phyloP scores from a whole-genome alignment of 1,140 invertebrate genomes.

The Macrocentrus cingulum region DNA sequence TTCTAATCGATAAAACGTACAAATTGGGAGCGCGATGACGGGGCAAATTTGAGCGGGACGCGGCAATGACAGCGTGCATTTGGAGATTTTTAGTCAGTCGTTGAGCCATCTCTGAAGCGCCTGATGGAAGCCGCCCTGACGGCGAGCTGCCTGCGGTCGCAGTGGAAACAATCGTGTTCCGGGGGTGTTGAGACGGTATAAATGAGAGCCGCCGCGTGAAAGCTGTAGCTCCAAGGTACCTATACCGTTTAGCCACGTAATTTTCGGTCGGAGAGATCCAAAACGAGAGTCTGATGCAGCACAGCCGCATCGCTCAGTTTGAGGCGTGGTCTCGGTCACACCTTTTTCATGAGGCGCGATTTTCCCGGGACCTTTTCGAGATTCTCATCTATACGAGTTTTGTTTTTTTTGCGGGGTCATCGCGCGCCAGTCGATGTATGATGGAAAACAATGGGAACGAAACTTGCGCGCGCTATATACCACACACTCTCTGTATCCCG shows the following conservation, averaged over 20 bases:
- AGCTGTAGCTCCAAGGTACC: constrained; percentile 24
- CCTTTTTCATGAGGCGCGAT: constrained; percentile 35
- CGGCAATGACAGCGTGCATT: constrained; percentile 35
- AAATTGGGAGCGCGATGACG: constrained; percentile 50
- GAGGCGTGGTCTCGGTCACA: constrained; percentile 51
- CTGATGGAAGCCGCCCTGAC: no score
- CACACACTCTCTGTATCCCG: no score
- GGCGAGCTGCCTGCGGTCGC: constrained; percentile 24
- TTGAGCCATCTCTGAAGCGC: no score
- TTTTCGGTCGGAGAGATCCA: constrained; percentile 34
- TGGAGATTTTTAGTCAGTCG: constrained; percentile 35
- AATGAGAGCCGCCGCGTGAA: constrained; percentile 23
- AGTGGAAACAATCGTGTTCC: constrained; percentile 26
- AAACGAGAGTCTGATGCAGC: constrained; percentile 17
- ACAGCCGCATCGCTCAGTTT: no score
- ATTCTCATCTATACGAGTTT: constrained; percentile 37
- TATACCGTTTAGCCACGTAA: constrained; percentile 42
- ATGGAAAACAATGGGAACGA: background rate
- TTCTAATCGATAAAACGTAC: constrained; percentile 48
- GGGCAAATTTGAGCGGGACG: constrained; percentile 32
- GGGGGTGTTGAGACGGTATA: constrained; percentile 16
- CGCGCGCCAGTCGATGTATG: background rate
- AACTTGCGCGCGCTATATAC: constrained; percentile 12
- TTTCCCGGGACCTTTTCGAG: constrained; percentile 18
- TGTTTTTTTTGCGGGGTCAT: constrained; percentile 50